Conservation (phyloP, 2,113 vertebrate genomes). For the Mesocricetus auratus region DNA sequence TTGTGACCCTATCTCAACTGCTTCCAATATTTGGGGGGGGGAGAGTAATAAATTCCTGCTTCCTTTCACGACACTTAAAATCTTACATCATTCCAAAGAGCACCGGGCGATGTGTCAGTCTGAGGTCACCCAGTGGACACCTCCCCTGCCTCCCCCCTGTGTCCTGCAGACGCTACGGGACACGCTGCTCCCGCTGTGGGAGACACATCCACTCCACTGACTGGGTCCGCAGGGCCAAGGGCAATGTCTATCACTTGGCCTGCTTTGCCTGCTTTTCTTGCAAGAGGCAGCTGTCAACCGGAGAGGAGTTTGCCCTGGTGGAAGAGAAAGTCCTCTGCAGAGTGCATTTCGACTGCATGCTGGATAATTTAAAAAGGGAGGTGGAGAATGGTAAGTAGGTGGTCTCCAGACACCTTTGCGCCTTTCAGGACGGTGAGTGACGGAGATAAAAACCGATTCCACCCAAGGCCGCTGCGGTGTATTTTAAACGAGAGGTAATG, state of each 20-base stretch:
- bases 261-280: constrained; percentile 99
- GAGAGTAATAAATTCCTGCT: not conserved
- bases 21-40: not conserved
- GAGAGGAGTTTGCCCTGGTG: constrained; percentile 98
- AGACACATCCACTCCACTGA: constrained; percentile 97
- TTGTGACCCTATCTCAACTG: constrained; percentile 25
- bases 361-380: constrained; percentile 98
- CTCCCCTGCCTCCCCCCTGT: not conserved
- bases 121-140: not conserved
- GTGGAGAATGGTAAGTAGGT: constrained; percentile 94
- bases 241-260: constrained; percentile 96
- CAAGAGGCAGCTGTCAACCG: constrained; percentile 97
- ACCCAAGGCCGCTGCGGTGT: constrained; percentile 21
- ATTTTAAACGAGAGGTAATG: constrained; percentile 42
- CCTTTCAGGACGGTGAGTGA: constrained; percentile 38
- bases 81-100: not conserved
- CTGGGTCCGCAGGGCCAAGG: constrained; percentile 98
- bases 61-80: constrained; percentile 56
- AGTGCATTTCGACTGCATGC: constrained; percentile 98
- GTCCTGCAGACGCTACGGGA: constrained; percentile 94
- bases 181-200: constrained; percentile 97
- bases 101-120: not conserved
- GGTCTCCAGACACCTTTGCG: constrained; percentile 58
- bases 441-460: constrained; percentile 23
- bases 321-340: constrained; percentile 97